Evolutionary conservation across 2,888 invertebrate genomes (phyloP).

Genomic region (Xestoiulus laeticollis): DNA sequence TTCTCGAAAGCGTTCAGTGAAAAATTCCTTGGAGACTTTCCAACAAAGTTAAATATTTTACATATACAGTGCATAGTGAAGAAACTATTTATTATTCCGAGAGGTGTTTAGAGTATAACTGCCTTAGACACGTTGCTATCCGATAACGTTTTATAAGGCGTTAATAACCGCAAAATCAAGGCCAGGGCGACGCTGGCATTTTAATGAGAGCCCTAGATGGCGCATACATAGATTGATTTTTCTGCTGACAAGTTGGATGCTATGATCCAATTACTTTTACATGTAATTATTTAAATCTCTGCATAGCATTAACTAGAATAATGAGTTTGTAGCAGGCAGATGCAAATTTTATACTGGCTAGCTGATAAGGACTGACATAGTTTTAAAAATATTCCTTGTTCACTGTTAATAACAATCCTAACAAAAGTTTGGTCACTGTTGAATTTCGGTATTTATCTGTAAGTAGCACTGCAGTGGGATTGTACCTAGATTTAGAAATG

Average conservation of each 20-base stretch:
- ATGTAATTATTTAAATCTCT: not conserved
- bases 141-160: not conserved
- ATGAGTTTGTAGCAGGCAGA: not conserved
- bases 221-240: not conserved
- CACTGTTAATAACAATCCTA: not conserved
- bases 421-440: not conserved
- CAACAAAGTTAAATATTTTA: not conserved
- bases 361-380: too few relatives aligned
- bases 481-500: not conserved
- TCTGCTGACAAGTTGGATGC: not conserved
- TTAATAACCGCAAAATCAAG: constrained; percentile 43
- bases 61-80: not conserved
- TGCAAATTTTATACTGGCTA: not conserved
- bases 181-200: not conserved
- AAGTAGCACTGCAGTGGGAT: not conserved
- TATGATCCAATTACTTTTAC: not conserved
- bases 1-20: not conserved
- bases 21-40: not conserved
- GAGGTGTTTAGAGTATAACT: constrained; percentile 16
- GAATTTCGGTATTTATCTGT: not conserved
- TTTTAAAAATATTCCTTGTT: too few relatives aligned
- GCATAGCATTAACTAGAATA: not conserved
- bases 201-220: not conserved
- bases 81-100: constrained; percentile 30
- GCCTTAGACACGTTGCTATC: not conserved